Percentiles rank a stretch among this genome's conserved stretches.
phyloP scores from a whole-genome alignment of 1,140 invertebrate genomes.

The Cryptotermes secundus region DNA sequence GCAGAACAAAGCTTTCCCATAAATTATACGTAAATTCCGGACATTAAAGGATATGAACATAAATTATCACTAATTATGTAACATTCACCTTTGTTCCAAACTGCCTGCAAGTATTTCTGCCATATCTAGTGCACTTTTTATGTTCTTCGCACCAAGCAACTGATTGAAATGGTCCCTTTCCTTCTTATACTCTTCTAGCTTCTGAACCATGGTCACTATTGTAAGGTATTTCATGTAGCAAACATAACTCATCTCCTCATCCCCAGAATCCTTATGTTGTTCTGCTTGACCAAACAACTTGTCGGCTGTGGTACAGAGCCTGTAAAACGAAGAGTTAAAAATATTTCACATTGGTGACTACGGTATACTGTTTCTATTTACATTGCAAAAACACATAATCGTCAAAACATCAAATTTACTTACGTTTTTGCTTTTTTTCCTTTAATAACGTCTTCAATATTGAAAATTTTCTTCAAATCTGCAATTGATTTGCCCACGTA shows the following conservation, averaged over 20 bases:
- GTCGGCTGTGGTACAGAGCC: neutral
- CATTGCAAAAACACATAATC: neutral
- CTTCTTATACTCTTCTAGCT: slow-evolving; percentile 54
- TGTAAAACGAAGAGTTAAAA: neutral
- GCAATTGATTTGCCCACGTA: slow-evolving; percentile 23
- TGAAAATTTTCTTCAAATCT: slow-evolving; percentile 28
- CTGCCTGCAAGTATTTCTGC: slow-evolving; percentile 55
- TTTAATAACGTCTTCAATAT: slow-evolving; percentile 54
- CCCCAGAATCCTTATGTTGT: slow-evolving; percentile 52
- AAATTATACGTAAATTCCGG: no score
- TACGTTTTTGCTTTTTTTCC: neutral
- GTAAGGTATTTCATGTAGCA: slow-evolving; percentile 68
- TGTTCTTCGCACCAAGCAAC: slow-evolving; percentile 50
- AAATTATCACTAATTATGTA: neutral
- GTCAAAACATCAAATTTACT: neutral
- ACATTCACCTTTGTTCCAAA: slow-evolving; percentile 56
- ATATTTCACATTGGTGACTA: neutral
- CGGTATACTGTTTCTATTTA: neutral
- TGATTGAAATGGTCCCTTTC: slow-evolving; percentile 47
- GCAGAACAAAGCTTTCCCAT: no score
- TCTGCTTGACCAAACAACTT: slow-evolving; percentile 60
- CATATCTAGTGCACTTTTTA: slow-evolving; percentile 55
- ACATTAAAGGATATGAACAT: no score
- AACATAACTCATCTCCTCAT: slow-evolving; percentile 70
- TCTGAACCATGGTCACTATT: slow-evolving; percentile 56